Evolutionary conservation across 2,888 invertebrate species (phyloP).

Genomic region (Eulithis prunata): DNA sequence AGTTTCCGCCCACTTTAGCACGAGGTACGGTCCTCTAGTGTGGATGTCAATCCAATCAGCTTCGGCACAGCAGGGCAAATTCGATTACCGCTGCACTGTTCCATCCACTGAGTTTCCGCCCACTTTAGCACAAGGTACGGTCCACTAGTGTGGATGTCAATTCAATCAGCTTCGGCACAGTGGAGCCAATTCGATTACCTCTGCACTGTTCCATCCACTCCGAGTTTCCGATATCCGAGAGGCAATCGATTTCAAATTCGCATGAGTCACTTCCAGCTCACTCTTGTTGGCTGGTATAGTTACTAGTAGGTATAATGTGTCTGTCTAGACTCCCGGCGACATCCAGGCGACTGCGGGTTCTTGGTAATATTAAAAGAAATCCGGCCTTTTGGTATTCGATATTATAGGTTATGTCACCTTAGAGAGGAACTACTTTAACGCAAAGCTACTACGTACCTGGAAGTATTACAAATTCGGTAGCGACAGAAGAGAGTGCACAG

Average conservation of each 20-base stretch:
- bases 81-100: slow-evolving; percentile 63
- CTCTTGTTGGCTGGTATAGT: slow-evolving; percentile 77
- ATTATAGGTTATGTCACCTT: slow-evolving; percentile 39
- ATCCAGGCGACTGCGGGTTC: slow-evolving; percentile 63
- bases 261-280: slow-evolving; percentile 74
- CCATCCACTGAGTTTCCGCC: slow-evolving; percentile 50
- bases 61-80: slow-evolving; percentile 59
- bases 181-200: slow-evolving; percentile 60
- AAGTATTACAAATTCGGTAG: slow-evolving; percentile 62
- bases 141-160: slow-evolving; percentile 32
- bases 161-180: slow-evolving; percentile 52
- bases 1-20: background rate
- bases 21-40: slow-evolving; percentile 2
- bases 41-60: slow-evolving; percentile 43
- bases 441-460: slow-evolving; percentile 63
- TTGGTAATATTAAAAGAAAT: slow-evolving; percentile 53
- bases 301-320: slow-evolving; percentile 60
- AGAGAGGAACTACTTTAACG: slow-evolving; percentile 5
- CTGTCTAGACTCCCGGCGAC: slow-evolving; percentile 80
- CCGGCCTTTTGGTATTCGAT: slow-evolving; percentile 17
- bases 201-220: slow-evolving; percentile 61
- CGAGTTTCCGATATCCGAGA: slow-evolving; percentile 57
- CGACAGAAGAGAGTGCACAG: slow-evolving; percentile 72
- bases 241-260: slow-evolving; percentile 74
- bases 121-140: slow-evolving; percentile 3